A percentile compares a stretch with the other conserved stretches of the same genome.
phyloP scores from a whole-genome alignment of 2,797 vertebrate genomes.

The Semotilus atromaculatus region DNA sequence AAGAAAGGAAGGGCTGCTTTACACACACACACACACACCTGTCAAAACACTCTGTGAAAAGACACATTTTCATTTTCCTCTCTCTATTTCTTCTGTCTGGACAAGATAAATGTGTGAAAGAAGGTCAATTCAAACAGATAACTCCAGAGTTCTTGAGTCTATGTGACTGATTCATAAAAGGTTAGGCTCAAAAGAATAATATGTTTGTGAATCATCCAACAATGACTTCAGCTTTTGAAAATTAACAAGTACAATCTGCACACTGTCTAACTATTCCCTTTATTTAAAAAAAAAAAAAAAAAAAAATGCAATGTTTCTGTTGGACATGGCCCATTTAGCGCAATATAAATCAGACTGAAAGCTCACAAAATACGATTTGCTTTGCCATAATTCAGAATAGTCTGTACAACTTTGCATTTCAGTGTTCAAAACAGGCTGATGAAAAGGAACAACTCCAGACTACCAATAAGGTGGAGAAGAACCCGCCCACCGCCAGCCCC shows the following conservation, averaged over 20 bases:
- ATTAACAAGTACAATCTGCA: not conserved
- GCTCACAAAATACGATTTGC: not conserved
- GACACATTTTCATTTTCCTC: slow-evolving; percentile 21
- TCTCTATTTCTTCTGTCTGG: slow-evolving; percentile 4
- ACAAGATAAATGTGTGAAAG: slow-evolving; percentile 7
- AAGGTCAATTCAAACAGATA: not conserved
- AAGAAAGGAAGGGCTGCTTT: slow-evolving; percentile 33
- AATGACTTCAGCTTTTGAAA: not conserved
- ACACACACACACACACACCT: slow-evolving; percentile 29
- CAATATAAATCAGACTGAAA: not conserved
- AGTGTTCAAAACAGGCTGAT: not conserved
- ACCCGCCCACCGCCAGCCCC: no score
- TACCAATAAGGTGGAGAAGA: not conserved
- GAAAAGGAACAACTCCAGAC: not conserved
- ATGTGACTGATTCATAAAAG: not conserved
- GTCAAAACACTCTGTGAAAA: slow-evolving; percentile 28
- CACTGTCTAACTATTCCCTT: not conserved
- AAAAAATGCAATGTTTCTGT: not conserved
- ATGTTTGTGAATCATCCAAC: slow-evolving; percentile 5
- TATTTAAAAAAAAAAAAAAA: not conserved
- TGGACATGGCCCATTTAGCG: not conserved
- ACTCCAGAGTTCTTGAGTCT: not conserved
- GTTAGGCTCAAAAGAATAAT: not conserved
- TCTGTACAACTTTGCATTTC: not conserved
- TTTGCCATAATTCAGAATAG: not conserved